Evolutionary conservation across 2,888 invertebrate genomes (phyloP).

Genomic region (Ethmia dodecea): DNA sequence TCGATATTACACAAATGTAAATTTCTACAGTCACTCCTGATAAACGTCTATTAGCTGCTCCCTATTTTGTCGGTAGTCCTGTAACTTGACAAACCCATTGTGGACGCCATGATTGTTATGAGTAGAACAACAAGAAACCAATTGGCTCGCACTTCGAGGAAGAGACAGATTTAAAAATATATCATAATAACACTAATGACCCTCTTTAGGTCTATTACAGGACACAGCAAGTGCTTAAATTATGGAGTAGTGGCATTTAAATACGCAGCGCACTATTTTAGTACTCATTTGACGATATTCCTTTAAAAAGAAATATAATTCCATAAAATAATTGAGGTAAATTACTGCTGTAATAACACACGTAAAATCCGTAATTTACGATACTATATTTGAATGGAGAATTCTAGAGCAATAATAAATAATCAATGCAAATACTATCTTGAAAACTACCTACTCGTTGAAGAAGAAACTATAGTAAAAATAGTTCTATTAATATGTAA

Average conservation of each 20-base stretch:
- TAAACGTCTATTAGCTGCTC: not conserved
- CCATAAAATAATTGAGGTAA: no score
- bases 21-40: no score
- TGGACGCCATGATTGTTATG: slow-evolving; percentile 5
- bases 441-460: no score
- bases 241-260: slow-evolving; percentile 7
- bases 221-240: slow-evolving; percentile 7
- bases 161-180: slow-evolving; percentile 11
- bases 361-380: no score
- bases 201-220: slow-evolving; percentile 7
- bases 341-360: no score
- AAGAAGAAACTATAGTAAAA: no score
- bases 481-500: no score
- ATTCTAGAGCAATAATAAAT: no score
- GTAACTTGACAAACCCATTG: not conserved
- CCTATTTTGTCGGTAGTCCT: not conserved
- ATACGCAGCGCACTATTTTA: slow-evolving; percentile 6
- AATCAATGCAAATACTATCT: no score
- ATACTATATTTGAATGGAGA: no score
- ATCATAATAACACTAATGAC: slow-evolving; percentile 8
- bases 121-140: slow-evolving; percentile 2
- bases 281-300: slow-evolving; percentile 8
- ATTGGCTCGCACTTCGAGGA: slow-evolving; percentile 4
- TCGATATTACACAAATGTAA: no score
- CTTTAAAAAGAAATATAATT: slow-evolving; percentile 7